A percentile compares a stretch with the other conserved stretches of the same genome.
Conservation (phyloP, 2,888 invertebrate genomes). For the Agriopis leucophaearia region DNA sequence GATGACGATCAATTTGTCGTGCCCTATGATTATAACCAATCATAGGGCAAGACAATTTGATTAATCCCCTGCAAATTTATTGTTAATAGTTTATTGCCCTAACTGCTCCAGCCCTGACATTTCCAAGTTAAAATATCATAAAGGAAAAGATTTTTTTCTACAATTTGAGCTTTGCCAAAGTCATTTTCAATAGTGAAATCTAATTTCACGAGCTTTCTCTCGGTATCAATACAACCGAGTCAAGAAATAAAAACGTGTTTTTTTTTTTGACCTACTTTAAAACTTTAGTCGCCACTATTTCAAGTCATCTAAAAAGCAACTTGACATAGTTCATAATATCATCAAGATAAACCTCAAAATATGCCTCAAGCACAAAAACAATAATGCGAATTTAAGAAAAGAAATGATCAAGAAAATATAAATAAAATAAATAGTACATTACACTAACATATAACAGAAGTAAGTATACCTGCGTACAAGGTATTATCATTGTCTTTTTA, state of each 20-base stretch:
- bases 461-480: background rate
- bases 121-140: slow-evolving; percentile 4
- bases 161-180: slow-evolving; percentile 84
- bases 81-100: no score
- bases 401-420: background rate
- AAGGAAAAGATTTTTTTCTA: slow-evolving; percentile 60
- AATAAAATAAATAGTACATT: slow-evolving; percentile 4
- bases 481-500: slow-evolving; percentile 28
- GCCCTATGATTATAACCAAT: background rate
- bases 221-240: slow-evolving; percentile 7
- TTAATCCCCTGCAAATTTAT: no score
- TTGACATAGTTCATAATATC: background rate
- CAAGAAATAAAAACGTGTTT: slow-evolving; percentile 10
- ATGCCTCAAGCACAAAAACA: slow-evolving; percentile 16
- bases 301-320: background rate
- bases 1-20: background rate
- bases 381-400: background rate
- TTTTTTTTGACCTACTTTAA: background rate
- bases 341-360: background rate
- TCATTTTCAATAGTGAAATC: slow-evolving; percentile 76
- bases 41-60: no score
- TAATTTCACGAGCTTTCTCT: slow-evolving; percentile 62
- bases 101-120: slow-evolving; percentile 3
- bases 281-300: background rate
- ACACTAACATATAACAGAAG: background rate